Evolutionary conservation across 2,888 invertebrate genomes (phyloP).

Genomic region (Gerris lacustris): DNA sequence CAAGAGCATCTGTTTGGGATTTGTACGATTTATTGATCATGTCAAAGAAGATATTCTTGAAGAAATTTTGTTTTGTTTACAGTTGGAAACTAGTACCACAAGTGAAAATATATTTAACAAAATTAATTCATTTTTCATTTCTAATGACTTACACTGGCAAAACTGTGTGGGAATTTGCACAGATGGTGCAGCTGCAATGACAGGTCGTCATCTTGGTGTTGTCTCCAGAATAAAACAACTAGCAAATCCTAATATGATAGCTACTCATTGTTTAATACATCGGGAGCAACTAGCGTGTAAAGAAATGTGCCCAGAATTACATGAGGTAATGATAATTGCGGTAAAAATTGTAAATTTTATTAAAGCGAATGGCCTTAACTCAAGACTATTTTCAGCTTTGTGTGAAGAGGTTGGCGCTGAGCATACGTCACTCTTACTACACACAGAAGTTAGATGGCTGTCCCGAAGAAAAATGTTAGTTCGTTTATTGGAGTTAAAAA

Average conservation of each 20-base stretch:
- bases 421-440: slow-evolving; percentile 21
- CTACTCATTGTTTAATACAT: slow-evolving; percentile 25
- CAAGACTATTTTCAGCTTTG: slow-evolving; percentile 17
- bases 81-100: slow-evolving; percentile 21
- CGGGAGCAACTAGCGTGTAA: slow-evolving; percentile 23
- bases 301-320: slow-evolving; percentile 15
- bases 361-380: slow-evolving; percentile 24
- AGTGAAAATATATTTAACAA: slow-evolving; percentile 23
- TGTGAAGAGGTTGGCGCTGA: slow-evolving; percentile 25
- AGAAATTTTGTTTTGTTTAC: slow-evolving; percentile 21
- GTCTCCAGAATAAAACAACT: neutral
- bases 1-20: neutral
- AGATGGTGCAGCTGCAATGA: slow-evolving; percentile 13
- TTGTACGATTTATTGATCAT: neutral
- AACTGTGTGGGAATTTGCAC: slow-evolving; percentile 11
- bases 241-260: slow-evolving; percentile 12
- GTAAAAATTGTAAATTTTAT: slow-evolving; percentile 27
- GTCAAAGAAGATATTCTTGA: slow-evolving; percentile 3
- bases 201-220: slow-evolving; percentile 10
- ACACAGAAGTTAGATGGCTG: slow-evolving; percentile 24
- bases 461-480: slow-evolving; percentile 23
- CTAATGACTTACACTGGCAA: neutral
- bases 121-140: slow-evolving; percentile 12
- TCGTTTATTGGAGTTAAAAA: too few species aligned
- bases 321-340: slow-evolving; percentile 12